phyloP scores from a whole-genome alignment of 1,140 invertebrate genomes.

The Rhizoglyphus robini region DNA sequence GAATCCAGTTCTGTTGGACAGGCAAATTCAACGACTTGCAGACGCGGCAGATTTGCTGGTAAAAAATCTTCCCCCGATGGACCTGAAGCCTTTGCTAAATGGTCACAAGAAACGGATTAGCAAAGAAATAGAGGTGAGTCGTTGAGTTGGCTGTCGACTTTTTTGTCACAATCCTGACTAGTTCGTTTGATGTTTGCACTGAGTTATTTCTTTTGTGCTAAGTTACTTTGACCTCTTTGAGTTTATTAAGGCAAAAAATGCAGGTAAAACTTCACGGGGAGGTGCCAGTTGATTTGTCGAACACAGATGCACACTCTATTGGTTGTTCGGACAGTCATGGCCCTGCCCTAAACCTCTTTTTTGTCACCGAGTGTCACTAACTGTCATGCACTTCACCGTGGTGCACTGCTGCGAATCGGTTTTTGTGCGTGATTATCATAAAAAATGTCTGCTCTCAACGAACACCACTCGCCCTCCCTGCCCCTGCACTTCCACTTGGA shows the following conservation, averaged over 20 bases:
- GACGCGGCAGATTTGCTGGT: constrained; percentile 66
- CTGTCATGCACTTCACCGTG: too few species aligned
- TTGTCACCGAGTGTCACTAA: not conserved
- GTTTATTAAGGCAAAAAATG: not conserved
- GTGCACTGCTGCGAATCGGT: too few species aligned
- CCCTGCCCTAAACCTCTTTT: not conserved
- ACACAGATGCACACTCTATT: too few species aligned
- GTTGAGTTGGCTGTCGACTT: not conserved
- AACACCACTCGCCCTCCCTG: not conserved
- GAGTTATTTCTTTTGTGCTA: not conserved
- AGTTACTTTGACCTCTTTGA: not conserved
- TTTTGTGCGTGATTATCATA: not conserved
- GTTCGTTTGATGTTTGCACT: too few species aligned
- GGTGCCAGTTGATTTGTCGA: too few species aligned
- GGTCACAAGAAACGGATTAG: constrained; percentile 77
- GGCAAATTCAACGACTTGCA: constrained; percentile 66
- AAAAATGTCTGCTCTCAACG: not conserved
- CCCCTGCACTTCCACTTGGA: not conserved
- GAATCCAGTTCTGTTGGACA: constrained; percentile 61
- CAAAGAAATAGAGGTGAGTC: constrained; percentile 66
- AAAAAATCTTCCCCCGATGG: constrained; percentile 60
- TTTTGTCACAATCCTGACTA: too few species aligned
- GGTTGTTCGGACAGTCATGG: not conserved
- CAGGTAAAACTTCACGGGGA: too few species aligned
- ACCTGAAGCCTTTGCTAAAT: constrained; percentile 57